A percentile compares a stretch with the other conserved stretches of the same genome.
phyloP scores from a whole-genome alignment of 2,888 invertebrate species.

The Sarcophaga variegata region DNA sequence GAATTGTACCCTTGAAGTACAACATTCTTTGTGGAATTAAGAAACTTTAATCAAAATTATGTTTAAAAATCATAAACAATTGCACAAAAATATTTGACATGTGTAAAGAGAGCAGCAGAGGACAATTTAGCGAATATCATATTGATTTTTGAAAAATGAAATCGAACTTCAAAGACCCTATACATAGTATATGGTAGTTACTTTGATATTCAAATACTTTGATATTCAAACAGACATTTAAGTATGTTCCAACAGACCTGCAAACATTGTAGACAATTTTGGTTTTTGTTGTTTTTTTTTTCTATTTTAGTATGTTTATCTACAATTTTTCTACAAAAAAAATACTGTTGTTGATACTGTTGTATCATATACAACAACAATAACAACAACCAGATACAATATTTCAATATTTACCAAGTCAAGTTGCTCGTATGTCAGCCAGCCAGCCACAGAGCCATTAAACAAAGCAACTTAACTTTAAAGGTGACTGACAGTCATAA shows the following conservation, averaged over 20 bases:
- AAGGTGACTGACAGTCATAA: not conserved
- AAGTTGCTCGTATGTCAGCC: slow-evolving; percentile 19
- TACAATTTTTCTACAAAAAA: not conserved
- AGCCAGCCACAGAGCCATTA: slow-evolving; percentile 12
- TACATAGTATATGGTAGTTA: too few species aligned
- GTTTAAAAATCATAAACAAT: too few species aligned
- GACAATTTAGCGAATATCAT: too few species aligned
- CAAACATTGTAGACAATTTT: not conserved
- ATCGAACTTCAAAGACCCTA: too few species aligned
- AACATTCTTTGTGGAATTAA: too few species aligned
- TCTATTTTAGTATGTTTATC: slow-evolving; percentile 42
- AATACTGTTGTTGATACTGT: not conserved
- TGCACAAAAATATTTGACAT: too few species aligned
- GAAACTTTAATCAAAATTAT: too few species aligned
- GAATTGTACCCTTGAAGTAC: too few species aligned
- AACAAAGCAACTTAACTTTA: not conserved
- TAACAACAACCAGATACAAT: not conserved
- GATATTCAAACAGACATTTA: too few species aligned
- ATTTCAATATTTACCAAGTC: slow-evolving; percentile 37
- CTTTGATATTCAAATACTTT: too few species aligned
- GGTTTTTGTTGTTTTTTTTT: not conserved
- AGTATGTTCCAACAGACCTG: not conserved
- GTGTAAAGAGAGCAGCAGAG: too few species aligned
- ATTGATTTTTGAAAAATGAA: too few species aligned
- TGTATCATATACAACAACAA: slow-evolving; percentile 31